Evolutionary conservation across 2,797 vertebrate species (phyloP), one percentile per base, ranked within the genome.

Genomic region (Anguilla obscura): DNA sequence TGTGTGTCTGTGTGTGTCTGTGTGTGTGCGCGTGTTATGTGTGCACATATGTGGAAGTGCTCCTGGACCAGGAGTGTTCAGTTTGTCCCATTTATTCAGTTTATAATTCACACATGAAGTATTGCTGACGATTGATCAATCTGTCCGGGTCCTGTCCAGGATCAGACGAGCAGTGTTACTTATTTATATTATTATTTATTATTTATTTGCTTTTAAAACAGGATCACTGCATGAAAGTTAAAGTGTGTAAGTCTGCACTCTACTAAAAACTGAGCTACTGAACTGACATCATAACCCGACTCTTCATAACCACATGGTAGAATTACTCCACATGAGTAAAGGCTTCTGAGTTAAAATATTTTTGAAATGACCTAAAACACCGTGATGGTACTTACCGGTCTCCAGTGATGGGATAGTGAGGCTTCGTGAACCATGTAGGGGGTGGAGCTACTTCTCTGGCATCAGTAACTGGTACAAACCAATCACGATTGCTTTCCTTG

Each of bases 181-280:
- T 7, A 88, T 40, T 76, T 76, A 76, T 90, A 89, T 90, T 71
- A 84, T n/a, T 54, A 87, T 88, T 89, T 90, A 84, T 86, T 54
- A 18, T 36, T 69, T 89, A 27, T 79, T 48, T 36, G 60, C 79
- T 87, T 83, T 63, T 40, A 40, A 33, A 76, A 40, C 74, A 76
- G 74, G 33, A 40, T 87, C 58, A 86, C 85, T 63, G 52, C 24
- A 56, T 76, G 84, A 18, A 84, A 10, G 10, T 45, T 33, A 5
- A 33, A 33, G 21, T 27, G 56, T 30, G 50, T 66, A 66, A 50
- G 48, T 66, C 3, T 14, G 69, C 18, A 40, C 14, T 36, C 66
- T 14, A 30, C 66, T 36, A 40, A 76, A 36, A 33, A 40, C 74
- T 36, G 33, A 76, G 16, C 74, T 16, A 76, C 27, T 84, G 58